Base-by-base conservation (phyloP, 2,113 vertebrate species). In the Synodontis membranacea region DNA sequence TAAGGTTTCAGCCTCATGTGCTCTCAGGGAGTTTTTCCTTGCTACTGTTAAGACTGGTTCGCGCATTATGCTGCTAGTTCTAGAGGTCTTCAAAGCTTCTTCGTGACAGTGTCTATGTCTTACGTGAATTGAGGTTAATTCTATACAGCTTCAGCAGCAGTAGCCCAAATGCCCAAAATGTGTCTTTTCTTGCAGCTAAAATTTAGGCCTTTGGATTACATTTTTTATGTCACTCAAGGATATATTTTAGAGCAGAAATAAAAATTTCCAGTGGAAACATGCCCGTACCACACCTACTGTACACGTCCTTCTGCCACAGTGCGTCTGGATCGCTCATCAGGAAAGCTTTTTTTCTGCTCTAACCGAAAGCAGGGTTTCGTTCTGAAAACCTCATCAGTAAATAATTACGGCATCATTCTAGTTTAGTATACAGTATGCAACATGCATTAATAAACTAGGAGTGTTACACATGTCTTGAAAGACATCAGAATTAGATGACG, bases 291-390 rank as follows among this genome's bases (percentile, higher is more conserved):
- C 86, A 85, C 75, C 88, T 86, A 62, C n/a, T n/a, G n/a, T n/a
- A n/a, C 68, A 85, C 34, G 14, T 72, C 62, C n/a, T 46, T 44
- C 88, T 76, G 56, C 82, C 87, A 86, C 85, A 80, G 88, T 37
- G 70, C 58, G 54, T 88, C 86, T 89, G 88, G 10, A 86, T 84
- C 70, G 79, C 75, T 87, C 86, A 89, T 91, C 82, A 89, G 85
- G 42, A 52, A 34, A 54, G 82, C 37, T 60, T 46, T 72, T 90
- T 89, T 91, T 54, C 87, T 50, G 66, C 54, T 88, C 25, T 74
- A 60, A 62, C 56, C 85, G 76, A 72, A 86, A 87, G 46, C 80
- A 58, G 52, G 62, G 80, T 12, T 72, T 90, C 83, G 4, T 31
- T 82, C 80, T 62, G 64, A 42, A 62, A 82, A 74, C 11, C 80